Evolutionary conservation across 1,140 invertebrate species (phyloP), one percentile per base, ranked within the genome.

Genomic region (Lucilia sericata): DNA sequence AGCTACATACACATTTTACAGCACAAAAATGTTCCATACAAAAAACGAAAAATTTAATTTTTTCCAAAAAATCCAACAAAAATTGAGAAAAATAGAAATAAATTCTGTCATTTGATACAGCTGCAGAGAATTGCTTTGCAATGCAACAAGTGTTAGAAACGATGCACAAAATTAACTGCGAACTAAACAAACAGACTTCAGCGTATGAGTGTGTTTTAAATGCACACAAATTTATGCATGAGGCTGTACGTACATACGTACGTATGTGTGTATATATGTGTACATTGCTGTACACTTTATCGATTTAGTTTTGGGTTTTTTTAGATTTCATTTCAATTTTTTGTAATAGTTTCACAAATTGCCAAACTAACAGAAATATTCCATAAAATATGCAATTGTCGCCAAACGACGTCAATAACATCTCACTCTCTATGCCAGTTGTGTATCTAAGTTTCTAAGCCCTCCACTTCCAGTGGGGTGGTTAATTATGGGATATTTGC

Each of bases 351-450:
- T 70, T 70, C 21, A 55, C 51, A 55, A 55, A 55, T 55, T 25
- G 65, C 19, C 65, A 70, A 70, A 70, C 65, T 70, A 70, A 70
- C 65, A 25, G 10, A 70, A 70, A 70, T 21, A 21, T 70, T 19
- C 65, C 65, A 70, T 70, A 70, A 19, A 21, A 70, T 70, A 70
- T 60, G 14, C 42, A n/a, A 60, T 70, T 70, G 65, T 21, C 65
- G 65, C n/a, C 65, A 70, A 21, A 19, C 65, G 65, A 70, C 65
- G 65, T 21, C 65, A 70, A 70, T 70, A 21, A 70, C 65, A 70
- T 70, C 65, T 14, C 55, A 60, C 55, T 60, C 42, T 42, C 42
- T 42, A 7, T 42, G 10, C 25, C 25, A 30, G 25, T 30, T 42
- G 10, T 42, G 42, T 42, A 55, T 55, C 3, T 55, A 55, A 10